Evolutionary conservation across 2,888 invertebrate genomes (phyloP).

Genomic region (Kuschelorhynchus macadamiae): DNA sequence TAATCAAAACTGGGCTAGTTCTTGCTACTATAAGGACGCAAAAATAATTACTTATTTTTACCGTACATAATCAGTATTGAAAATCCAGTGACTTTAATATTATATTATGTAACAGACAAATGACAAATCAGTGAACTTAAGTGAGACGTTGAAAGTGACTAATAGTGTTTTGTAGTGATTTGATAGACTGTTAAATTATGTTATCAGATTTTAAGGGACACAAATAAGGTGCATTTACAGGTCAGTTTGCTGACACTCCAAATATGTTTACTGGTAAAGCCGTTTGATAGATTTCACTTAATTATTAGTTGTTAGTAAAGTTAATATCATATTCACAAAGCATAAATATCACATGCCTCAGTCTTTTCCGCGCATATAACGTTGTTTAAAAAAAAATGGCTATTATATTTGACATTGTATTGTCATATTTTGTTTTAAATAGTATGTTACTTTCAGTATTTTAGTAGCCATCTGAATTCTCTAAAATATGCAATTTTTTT

Average conservation of each 20-base stretch:
- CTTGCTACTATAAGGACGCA: slow-evolving; percentile 9
- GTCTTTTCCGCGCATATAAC: too few relatives aligned
- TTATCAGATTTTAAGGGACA: slow-evolving; percentile 13
- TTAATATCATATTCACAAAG: too few relatives aligned
- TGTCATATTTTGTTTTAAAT: too few relatives aligned
- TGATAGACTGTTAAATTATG: slow-evolving; percentile 3
- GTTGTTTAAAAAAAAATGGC: too few relatives aligned
- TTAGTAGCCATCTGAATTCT: too few relatives aligned
- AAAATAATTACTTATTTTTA: background rate
- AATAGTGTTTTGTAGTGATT: slow-evolving; percentile 28
- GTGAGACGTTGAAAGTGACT: slow-evolving; percentile 25
- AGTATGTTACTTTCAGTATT: too few relatives aligned
- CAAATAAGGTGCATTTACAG: slow-evolving; percentile 22
- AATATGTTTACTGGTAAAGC: slow-evolving; percentile 9
- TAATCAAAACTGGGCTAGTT: too few relatives aligned
- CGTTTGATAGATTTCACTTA: slow-evolving; percentile 27
- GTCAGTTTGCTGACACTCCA: slow-evolving; percentile 15
- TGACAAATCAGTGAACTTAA: background rate
- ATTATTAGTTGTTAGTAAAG: background rate
- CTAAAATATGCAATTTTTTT: too few relatives aligned
- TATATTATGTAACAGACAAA: background rate
- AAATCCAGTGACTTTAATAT: slow-evolving; percentile 23
- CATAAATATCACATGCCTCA: too few relatives aligned
- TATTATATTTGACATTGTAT: too few relatives aligned
- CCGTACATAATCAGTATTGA: slow-evolving; percentile 25